Base-by-base conservation (phyloP, 1,140 invertebrate genomes). In the Sipha flava region DNA sequence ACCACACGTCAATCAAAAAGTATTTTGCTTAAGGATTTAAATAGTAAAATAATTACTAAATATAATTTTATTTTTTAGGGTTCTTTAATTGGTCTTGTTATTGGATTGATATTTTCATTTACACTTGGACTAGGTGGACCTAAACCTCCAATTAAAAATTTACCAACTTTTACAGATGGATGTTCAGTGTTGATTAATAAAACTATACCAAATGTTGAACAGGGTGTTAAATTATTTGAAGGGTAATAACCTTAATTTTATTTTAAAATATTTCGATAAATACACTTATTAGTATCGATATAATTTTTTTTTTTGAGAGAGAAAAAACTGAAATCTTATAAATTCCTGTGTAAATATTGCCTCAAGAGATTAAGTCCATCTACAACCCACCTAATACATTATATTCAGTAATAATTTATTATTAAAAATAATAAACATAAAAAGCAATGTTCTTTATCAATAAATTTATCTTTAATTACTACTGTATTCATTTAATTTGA, bases 41-140 rank as follows among this genome's bases (percentile, higher is more conserved):
- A 16, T 9, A 29, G 31, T 3, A 29, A 47, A 29, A 1, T 26
- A n/a, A n/a, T 57, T 4, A 12, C 18, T 40, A 43, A 29, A 26
- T 10, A n/a, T 1, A 43, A 40, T 59, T 59, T 75, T 75, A 68
- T 45, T 66, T 81, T 81, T 79, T 83, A 90, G 88, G 94, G 95
- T 64, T 91, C 90, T 0, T 86, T 94, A 21, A 83, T 85, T 10
- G 93, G 91, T 0, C 85, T 94, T 10, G 18, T 92, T 2, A 83
- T 85, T 14, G 91, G 93, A 9, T 85, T 97, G 59, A 84, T 86
- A 0, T 85, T 95, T 77, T 90, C 90, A 18, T 88, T 95, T 18
- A 95, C 93, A 93, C 92, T 95, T 79, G 94, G 93, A 68, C 95
- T 97, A 84, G 94, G 94, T 0, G 89, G 89, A 43, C 92, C 93